phyloP scores from a whole-genome alignment of 2,113 vertebrate species.

The Anthoscopus minutus region DNA sequence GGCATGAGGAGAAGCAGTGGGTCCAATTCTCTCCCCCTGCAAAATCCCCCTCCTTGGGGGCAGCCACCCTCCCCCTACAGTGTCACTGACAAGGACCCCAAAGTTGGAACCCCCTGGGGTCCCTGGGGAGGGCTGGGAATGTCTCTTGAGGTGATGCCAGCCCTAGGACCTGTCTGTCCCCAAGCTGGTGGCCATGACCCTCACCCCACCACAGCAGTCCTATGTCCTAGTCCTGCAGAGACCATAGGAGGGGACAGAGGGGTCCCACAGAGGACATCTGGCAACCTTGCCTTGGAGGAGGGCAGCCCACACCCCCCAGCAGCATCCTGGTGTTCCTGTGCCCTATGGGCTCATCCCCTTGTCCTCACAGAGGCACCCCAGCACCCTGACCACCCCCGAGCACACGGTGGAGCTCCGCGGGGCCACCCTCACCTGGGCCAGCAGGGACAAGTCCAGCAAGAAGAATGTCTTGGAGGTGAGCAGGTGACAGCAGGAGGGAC shows the following conservation, averaged over 20 bases:
- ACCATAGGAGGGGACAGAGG: neutral
- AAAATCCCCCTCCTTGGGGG: neutral
- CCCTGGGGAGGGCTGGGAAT: neutral
- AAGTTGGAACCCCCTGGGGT: accelerated
- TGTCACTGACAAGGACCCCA: neutral
- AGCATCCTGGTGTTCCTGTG: accelerated
- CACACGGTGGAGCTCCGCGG: constrained; percentile 82
- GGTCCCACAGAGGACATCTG: neutral
- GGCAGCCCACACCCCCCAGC: neutral
- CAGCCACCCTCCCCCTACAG: neutral
- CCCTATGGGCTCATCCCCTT: neutral
- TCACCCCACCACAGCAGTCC: neutral
- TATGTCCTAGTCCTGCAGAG: neutral
- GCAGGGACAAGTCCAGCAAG: constrained; percentile 93
- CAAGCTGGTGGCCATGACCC: neutral
- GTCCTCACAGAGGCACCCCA: constrained; percentile 75
- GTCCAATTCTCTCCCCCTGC: neutral
- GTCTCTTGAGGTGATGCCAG: neutral
- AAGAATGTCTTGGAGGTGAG: constrained; percentile 92
- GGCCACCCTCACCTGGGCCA: constrained; percentile 79
- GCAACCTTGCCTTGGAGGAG: neutral
- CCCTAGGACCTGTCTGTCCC: neutral
- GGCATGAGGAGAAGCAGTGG: neutral
- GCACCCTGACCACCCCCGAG: constrained; percentile 83
- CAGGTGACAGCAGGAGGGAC: neutral